Percentiles rank a stretch among this genome's conserved stretches.
These are phyloP conservation scores for Hypercompe scribonia DNA, from an alignment of 2,888 invertebrate species.

Conservation along the genomic window DNA sequence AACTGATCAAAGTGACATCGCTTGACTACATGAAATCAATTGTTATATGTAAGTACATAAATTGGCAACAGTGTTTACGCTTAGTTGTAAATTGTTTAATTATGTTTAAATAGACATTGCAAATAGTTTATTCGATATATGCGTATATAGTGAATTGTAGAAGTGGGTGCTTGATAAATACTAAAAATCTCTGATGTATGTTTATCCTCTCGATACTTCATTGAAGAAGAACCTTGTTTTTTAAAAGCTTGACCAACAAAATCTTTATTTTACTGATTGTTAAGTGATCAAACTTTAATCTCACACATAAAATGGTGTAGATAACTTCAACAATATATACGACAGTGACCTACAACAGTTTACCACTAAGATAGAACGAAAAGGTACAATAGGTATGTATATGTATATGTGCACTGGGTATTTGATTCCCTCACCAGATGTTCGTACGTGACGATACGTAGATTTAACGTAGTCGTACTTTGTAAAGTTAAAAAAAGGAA, in stretches of 20 bases:
- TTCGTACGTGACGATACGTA: slow-evolving; percentile 38
- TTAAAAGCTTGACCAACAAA: neutral
- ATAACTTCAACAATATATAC: neutral
- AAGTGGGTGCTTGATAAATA: neutral
- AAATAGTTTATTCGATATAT: neutral
- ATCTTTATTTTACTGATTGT: neutral
- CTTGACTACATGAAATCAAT: too few species aligned
- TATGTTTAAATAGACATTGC: neutral
- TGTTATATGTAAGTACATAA: neutral
- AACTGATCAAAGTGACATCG: too few species aligned
- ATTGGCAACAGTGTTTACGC: neutral
- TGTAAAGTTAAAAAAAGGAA: slow-evolving; percentile 34
- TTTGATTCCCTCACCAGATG: slow-evolving; percentile 28
- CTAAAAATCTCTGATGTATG: neutral
- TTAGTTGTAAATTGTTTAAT: neutral
- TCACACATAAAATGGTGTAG: neutral
- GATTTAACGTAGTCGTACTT: slow-evolving; percentile 30
- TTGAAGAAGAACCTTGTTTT: neutral
- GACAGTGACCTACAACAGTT: neutral
- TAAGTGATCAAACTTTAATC: neutral
- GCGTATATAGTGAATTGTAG: neutral
- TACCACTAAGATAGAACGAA: slow-evolving; percentile 9
- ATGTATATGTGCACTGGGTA: slow-evolving; percentile 19
- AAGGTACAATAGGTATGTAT: too few species aligned
- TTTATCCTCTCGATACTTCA: neutral